These are phyloP conservation scores for Alligator mississippiensis DNA, from an alignment of 2,113 vertebrate species.

Conservation along the genomic window DNA sequence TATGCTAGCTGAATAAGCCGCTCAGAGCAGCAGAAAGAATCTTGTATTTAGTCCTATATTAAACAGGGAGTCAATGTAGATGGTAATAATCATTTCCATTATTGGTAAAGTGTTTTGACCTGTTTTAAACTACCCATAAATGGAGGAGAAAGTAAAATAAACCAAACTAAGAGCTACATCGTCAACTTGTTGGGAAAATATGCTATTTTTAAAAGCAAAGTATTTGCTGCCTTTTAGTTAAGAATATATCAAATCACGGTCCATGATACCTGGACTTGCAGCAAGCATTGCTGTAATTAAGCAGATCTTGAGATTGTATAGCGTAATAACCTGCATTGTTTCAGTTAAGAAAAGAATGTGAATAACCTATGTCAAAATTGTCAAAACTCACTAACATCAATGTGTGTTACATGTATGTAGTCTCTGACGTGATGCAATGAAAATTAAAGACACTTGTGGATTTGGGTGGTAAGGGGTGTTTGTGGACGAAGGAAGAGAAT, in stretches of 20 bases:
- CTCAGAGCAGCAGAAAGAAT: constrained; percentile 55
- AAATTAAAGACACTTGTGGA: not conserved
- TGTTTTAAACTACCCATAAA: not conserved
- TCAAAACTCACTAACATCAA: not conserved
- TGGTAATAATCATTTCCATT: constrained; percentile 29
- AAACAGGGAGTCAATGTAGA: constrained; percentile 42
- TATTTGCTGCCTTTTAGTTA: not conserved
- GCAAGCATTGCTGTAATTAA: not conserved
- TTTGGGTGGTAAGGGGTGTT: no score
- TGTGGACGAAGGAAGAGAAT: not conserved
- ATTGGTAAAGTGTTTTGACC: not conserved
- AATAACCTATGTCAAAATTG: not conserved
- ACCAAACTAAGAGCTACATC: not conserved
- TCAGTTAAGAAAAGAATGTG: not conserved
- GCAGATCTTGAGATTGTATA: not conserved
- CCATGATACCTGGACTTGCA: not conserved
- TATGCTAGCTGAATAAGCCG: constrained; percentile 56
- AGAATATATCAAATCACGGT: accelerated
- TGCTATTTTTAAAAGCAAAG: not conserved
- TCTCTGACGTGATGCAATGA: not conserved
- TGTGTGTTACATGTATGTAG: not conserved
- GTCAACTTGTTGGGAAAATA: no score
- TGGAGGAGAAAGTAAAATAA: not conserved
- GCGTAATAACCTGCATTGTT: not conserved
- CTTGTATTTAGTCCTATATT: constrained; percentile 36